Conservation (phyloP, 2,797 vertebrate species). For the Pristis pectinata region DNA sequence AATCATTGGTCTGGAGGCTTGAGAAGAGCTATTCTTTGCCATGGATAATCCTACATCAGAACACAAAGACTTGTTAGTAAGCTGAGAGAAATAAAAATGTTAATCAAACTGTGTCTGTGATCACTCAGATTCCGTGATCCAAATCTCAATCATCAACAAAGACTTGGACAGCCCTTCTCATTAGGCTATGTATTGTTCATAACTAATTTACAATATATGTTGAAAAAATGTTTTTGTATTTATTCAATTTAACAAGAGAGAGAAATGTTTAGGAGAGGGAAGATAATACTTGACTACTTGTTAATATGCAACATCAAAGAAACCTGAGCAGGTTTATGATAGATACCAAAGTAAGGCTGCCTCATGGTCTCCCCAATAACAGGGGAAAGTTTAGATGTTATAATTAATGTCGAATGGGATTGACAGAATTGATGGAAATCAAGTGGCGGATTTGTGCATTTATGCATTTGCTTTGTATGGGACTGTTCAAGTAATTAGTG, state of each 20-base stretch:
- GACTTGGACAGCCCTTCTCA: neutral
- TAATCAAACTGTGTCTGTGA: neutral
- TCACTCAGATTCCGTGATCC: neutral
- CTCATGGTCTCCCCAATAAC: neutral
- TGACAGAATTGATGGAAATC: no score
- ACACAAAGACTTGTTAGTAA: neutral
- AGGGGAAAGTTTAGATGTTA: neutral
- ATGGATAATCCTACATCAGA: neutral
- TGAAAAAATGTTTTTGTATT: neutral
- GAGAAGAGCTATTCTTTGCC: neutral
- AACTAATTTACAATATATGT: neutral
- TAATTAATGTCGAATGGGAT: neutral
- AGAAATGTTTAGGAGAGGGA: neutral
- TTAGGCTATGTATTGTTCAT: neutral
- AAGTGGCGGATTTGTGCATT: no score
- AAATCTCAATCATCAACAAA: neutral
- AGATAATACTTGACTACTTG: neutral
- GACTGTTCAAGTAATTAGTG: no score
- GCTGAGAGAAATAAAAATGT: neutral
- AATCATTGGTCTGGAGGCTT: neutral
- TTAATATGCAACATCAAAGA: neutral
- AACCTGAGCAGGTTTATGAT: neutral
- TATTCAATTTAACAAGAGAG: neutral
- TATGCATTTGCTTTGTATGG: no score
- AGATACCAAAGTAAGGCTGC: neutral